Percentiles rank a stretch among this genome's conserved stretches.
Conservation (phyloP, 1,140 invertebrate species). For the Cydia amplana region DNA sequence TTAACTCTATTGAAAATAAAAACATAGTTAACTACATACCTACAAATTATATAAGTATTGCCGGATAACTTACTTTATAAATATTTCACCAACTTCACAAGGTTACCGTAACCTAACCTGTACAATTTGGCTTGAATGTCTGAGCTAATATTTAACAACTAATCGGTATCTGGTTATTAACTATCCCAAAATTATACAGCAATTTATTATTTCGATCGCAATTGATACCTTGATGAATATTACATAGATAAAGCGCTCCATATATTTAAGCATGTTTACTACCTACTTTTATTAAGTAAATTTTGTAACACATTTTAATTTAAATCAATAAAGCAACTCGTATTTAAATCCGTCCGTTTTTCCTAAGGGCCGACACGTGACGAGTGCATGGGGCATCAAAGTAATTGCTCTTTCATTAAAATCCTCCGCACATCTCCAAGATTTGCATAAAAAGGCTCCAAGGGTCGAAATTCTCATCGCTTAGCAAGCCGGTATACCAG, state of each 20-base stretch:
- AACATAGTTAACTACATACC: background rate
- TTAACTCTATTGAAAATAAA: conserved; percentile 9
- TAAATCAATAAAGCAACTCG: conserved; percentile 53
- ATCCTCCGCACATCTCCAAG: conserved; percentile 66
- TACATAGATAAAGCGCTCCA: no score
- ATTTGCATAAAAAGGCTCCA: conserved; percentile 72
- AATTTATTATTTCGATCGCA: no score
- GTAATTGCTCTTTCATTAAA: conserved; percentile 71
- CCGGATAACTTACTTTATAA: no score
- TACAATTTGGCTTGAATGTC: no score
- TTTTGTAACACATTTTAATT: conserved; percentile 37
- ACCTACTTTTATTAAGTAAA: background rate
- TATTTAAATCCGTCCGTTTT: conserved; percentile 44
- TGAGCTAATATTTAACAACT: no score
- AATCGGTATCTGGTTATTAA: no score
- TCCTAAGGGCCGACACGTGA: conserved; percentile 48
- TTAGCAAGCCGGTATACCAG: background rate
- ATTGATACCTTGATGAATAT: no score
- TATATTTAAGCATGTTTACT: background rate
- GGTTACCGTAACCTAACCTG: no score
- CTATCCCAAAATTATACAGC: no score
- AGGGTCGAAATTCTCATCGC: conserved; percentile 39
- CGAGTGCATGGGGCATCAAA: conserved; percentile 67
- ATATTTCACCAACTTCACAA: no score
- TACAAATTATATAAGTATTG: background rate